Evolutionary conservation across 2,113 vertebrate species (phyloP).

Genomic region (Callionymus lyra): DNA sequence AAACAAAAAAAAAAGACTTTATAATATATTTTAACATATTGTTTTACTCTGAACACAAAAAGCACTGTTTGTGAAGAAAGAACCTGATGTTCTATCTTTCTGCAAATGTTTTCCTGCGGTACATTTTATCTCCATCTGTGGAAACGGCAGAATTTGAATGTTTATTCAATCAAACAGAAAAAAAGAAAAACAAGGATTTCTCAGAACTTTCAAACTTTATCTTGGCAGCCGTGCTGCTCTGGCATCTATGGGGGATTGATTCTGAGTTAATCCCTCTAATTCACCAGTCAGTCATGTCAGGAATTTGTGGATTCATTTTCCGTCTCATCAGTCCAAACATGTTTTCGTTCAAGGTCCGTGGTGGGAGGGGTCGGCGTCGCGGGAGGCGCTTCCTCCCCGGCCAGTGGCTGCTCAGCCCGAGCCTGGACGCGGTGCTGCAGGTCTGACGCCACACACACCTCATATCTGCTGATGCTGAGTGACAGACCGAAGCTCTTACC

Average conservation of each 20-base stretch:
- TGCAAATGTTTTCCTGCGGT: too few species aligned
- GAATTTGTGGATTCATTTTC: conserved; percentile 1
- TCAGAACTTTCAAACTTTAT: not conserved
- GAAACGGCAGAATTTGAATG: too few species aligned
- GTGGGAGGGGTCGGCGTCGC: conserved; percentile 17
- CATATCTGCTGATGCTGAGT: too few species aligned
- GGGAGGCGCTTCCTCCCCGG: conserved; percentile 13
- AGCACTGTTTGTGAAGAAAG: too few species aligned
- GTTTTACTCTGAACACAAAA: too few species aligned
- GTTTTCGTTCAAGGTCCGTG: not conserved
- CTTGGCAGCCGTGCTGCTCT: conserved; percentile 14
- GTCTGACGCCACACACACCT: not conserved
- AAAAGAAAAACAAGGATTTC: too few species aligned
- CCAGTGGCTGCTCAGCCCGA: not conserved
- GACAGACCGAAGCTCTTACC: too few species aligned
- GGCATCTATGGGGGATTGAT: conserved; percentile 18
- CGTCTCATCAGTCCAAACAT: conserved; percentile 8
- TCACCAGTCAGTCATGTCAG: conserved; percentile 15
- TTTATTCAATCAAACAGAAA: too few species aligned
- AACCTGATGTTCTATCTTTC: too few species aligned
- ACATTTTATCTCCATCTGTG: too few species aligned
- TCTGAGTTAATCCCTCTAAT: conserved; percentile 15
- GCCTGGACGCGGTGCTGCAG: not conserved
- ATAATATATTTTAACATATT: too few species aligned
- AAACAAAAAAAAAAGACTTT: too few species aligned